Base-by-base conservation (phyloP, 2,113 vertebrate species). In the Phrynosoma platyrhinos region DNA sequence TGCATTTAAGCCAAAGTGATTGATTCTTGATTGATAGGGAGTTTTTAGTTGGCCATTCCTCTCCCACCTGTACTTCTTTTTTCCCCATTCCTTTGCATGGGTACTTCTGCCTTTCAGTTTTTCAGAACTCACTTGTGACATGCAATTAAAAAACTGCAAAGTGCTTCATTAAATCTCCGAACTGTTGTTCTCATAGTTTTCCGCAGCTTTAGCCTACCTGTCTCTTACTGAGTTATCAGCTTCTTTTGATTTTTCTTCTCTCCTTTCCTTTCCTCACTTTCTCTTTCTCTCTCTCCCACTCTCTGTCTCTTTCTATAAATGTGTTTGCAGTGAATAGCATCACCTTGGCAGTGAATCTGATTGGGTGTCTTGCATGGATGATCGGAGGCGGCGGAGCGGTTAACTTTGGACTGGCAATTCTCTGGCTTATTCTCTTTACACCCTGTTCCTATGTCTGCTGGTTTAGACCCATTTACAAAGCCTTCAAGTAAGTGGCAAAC, bases 381-480 rank as follows among this genome's bases (percentile, higher is more conserved):
- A 98, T 99, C 93, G 99, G 98, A 93, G 99, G 99, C 84, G 99
- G 99, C 21, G 98, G 98, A 93, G 98, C 98, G 87, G 98, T 98
- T 93, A 99, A 99, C 97, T 99, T 99, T 95, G 99, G 99, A 93
- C 97, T 99, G 96, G 97, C 99, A 90, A 98, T 99, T 97, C 98
- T 99, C 94, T 99, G 99, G 99, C 97, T 99, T 87, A 95, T 99
- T 95, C 98, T 99, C 97, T 99, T 99, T 97, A 99, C 99, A 2
- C 99, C 99, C 80, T 99, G 99, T 96, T 99, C 99, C 89, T 99
- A 99, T 87, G 98, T 99, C 92, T 99, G 98, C 96, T 99, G 99
- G 99, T 99, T 99, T 97, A 98, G 99, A 96, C 96, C 99, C 92
- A 98, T 99, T 97, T 99, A 99, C 98, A 99, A 99, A 95, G 99